These are phyloP conservation scores for Valencia hispanica DNA, from an alignment of 2,797 vertebrate genomes.

Conservation along the genomic window DNA sequence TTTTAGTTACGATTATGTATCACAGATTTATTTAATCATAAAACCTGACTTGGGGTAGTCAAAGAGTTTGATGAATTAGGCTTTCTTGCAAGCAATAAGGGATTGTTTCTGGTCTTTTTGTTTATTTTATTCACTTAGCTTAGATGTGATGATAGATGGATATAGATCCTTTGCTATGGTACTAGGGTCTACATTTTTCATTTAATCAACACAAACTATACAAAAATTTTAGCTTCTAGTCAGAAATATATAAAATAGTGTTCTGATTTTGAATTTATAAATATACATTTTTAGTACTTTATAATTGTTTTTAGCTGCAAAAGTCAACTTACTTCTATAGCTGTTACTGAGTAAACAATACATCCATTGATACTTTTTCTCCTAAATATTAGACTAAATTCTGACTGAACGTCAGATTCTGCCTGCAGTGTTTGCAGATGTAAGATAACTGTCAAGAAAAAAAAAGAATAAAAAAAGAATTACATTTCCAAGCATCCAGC, in stretches of 20 bases:
- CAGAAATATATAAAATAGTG: not conserved
- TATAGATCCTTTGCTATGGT: not conserved
- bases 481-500: no score
- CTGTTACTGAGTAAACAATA: no score
- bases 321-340: no score
- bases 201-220: not conserved
- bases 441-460: no score
- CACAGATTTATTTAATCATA: not conserved
- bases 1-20: constrained; percentile 9
- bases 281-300: not conserved
- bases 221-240: not conserved
- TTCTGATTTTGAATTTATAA: not conserved
- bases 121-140: not conserved
- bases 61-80: not conserved
- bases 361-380: no score
- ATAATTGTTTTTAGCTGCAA: no score
- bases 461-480: no score
- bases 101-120: not conserved
- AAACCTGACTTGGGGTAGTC: not conserved
- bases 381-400: no score
- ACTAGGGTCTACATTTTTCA: not conserved
- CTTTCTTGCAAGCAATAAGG: not conserved
- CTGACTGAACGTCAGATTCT: no score
- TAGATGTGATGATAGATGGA: no score
- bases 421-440: no score